Conservation (phyloP, 2,888 invertebrate species). For the Glaucopsyche alexis region DNA sequence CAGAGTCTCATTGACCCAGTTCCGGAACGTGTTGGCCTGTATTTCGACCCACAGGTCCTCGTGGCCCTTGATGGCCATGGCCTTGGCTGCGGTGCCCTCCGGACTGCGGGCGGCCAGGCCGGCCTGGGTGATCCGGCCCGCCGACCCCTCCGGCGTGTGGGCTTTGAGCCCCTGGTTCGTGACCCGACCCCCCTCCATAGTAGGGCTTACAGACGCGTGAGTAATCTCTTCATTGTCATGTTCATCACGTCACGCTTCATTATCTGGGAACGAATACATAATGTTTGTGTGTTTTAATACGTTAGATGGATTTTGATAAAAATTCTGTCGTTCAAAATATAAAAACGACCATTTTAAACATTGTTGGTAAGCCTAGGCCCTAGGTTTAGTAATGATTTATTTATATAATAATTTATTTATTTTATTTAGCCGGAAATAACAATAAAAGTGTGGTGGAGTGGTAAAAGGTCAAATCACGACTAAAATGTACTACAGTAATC, state of each 20-base stretch:
- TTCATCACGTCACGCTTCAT: constrained; percentile 40
- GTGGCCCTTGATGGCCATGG: constrained; percentile 96
- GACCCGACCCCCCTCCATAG: constrained; percentile 77
- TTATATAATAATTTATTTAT: too few species aligned
- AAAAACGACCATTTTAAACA: too few species aligned
- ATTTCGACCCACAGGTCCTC: constrained; percentile 98
- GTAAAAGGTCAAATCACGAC: too few species aligned
- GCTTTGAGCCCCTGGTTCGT: constrained; percentile 80
- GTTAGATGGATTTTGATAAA: background rate
- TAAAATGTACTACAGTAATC: too few species aligned
- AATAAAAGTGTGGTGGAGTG: too few species aligned
- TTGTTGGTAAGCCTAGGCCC: too few species aligned
- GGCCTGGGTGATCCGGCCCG: constrained; percentile 84
- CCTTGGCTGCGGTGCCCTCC: constrained; percentile 95
- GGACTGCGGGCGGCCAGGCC: constrained; percentile 94
- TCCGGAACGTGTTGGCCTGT: constrained; percentile 96
- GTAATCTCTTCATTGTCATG: constrained; percentile 33
- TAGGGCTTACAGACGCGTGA: background rate
- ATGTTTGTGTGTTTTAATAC: background rate
- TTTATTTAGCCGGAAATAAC: too few species aligned
- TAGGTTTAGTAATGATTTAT: too few species aligned
- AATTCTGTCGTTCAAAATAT: background rate
- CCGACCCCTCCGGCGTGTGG: constrained; percentile 80
- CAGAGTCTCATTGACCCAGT: constrained; percentile 98
- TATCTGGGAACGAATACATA: background rate